Evolutionary conservation across 2,113 vertebrate species (phyloP).

Genomic region (Rhinogobius similis): DNA sequence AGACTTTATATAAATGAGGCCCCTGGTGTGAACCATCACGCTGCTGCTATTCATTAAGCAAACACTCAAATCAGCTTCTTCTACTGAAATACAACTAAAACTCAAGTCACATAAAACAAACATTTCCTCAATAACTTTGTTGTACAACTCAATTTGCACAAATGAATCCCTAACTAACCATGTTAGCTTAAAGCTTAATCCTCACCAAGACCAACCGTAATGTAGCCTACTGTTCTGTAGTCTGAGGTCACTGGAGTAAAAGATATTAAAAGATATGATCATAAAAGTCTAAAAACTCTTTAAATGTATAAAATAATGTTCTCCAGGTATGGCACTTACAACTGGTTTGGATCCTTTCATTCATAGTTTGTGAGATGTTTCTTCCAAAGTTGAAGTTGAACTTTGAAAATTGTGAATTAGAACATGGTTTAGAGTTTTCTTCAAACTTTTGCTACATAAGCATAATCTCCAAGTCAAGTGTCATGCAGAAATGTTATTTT

Average conservation of each 20-base stretch:
- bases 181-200: constrained; percentile 29
- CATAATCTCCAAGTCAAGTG: neutral
- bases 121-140: constrained; percentile 29
- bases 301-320: neutral
- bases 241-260: neutral
- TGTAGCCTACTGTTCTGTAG: neutral
- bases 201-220: constrained; percentile 3
- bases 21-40: constrained; percentile 25
- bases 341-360: neutral
- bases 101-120: constrained; percentile 17
- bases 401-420: neutral
- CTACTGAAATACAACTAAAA: constrained; percentile 42
- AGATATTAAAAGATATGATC: no score
- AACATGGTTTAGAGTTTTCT: neutral
- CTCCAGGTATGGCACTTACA: neutral
- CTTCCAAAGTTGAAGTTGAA: neutral
- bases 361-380: neutral
- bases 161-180: constrained; percentile 37
- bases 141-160: constrained; percentile 35
- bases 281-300: neutral
- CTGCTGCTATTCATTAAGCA: constrained; percentile 38
- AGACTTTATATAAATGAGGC: constrained; percentile 4
- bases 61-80: constrained; percentile 46
- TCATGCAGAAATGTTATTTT: neutral
- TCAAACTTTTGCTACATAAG: neutral